Base-by-base conservation (phyloP, 2,797 vertebrate species). In the Danio aesculapii region DNA sequence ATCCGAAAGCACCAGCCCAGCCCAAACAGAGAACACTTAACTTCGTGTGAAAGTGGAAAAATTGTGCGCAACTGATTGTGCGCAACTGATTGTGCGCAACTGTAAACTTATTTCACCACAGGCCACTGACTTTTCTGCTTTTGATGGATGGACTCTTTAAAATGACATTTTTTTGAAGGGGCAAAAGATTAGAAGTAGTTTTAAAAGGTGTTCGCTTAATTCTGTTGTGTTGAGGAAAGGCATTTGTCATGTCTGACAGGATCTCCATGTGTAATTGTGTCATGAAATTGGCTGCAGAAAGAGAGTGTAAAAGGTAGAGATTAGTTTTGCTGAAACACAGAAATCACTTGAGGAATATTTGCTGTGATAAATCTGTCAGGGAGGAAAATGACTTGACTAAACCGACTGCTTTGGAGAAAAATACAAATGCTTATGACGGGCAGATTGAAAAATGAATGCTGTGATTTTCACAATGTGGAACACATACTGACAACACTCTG, bases 231-330 rank as follows among this genome's bases (percentile, higher is more conserved):
- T 50, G 47, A 58, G n/a, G 46, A 79, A 79, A 84, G 77, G 64
- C 77, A 77, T 84, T 79, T 7, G 72, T 86, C 79, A 72, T 53
- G 14, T 5, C 39, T 68, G 52, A 67, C 81, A 62, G 70, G 77
- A 79, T 85, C 74, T 83, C 62, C 79, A 84, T 72, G 82, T 79
- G 57, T 83, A 86, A 86, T 78, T 84, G 70, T 84, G 68, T 77
- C 68, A 79, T 83, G 76, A 85, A 82, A 81, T 84, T 81, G 72
- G 43, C 72, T 71, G 73, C 70, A 43, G 41, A 43, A 53, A 43
- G 79, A 82, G 79, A 75, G n/a, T 58, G 14, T 8, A 63, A 14
- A 67, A 11, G 13, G 55, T n/a, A 41, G 43, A 7, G 13, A 66
- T 44, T 11, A 67, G 21, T 41, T 6, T 16, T 61, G n/a, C 47